Evolutionary conservation across 2,797 vertebrate species (phyloP).

Genomic region (Lepus oiostolus): DNA sequence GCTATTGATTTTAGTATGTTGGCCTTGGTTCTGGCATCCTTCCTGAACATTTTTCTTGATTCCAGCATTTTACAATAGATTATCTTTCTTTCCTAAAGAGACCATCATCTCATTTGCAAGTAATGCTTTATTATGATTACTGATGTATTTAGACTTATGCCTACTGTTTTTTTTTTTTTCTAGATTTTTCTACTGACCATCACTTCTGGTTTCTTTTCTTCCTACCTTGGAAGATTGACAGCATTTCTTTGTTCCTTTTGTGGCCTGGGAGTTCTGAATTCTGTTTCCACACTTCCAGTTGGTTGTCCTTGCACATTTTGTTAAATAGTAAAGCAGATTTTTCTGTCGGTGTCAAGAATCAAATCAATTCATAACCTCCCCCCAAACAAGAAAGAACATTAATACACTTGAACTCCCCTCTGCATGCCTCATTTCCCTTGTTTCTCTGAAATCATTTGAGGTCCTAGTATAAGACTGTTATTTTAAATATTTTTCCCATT

Average conservation of each 20-base stretch:
- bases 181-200: constrained; percentile 2
- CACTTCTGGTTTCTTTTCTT: constrained; percentile 29
- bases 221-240: constrained; percentile 13
- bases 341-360: constrained; percentile 58
- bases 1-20: constrained; percentile 68
- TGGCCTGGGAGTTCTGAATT: neutral
- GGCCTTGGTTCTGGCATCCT: constrained; percentile 53
- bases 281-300: neutral
- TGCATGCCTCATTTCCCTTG: neutral
- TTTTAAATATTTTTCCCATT: constrained; percentile 26
- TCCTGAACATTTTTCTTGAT: constrained; percentile 69
- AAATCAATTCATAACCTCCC: constrained; percentile 44
- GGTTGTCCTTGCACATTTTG: constrained; percentile 23
- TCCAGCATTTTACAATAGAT: constrained; percentile 70
- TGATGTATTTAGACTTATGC: constrained; percentile 37
- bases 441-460: constrained; percentile 62
- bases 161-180: neutral
- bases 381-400: neutral
- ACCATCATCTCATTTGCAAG: constrained; percentile 66
- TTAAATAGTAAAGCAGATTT: constrained; percentile 58
- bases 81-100: constrained; percentile 64
- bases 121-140: constrained; percentile 65
- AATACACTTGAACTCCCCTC: neutral
- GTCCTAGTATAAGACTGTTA: constrained; percentile 49
- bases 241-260: constrained; percentile 8